Base-by-base conservation (phyloP, 2,888 invertebrate species). In the Clanis bilineata region DNA sequence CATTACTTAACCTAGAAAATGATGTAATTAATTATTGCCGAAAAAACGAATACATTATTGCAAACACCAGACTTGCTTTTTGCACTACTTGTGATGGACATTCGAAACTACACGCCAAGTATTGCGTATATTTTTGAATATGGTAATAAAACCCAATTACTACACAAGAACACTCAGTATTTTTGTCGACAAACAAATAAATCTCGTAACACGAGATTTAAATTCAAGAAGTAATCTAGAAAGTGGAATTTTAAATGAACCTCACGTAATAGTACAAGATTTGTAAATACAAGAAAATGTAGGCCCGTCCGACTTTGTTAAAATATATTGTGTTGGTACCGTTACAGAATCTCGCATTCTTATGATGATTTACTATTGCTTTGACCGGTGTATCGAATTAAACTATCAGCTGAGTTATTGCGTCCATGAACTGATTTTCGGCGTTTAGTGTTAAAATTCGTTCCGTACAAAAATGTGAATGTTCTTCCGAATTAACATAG, bases 151-250 rank as follows among this genome's bases (percentile, higher is more conserved):
- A 10, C 28, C 51, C 32, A 51, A 51, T 51, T 51, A 51, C 56
- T 44, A n/a, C 59, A 59, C 43, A 56, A 51, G 3, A 38, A 45
- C 28, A 55, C 25, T 56, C 56, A 44, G 32, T 56, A 56, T 45
- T 65, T 60, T 63, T 62, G 12, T 23, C 23, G 44, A 59, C 60
- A 68, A 63, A 63, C 44, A 63, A 59, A 65, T 64, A 75, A 71
- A 74, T 71, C 71, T 73, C 80, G 84, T 78, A 83, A 84, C 68
- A 54, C 47, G 55, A 73, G 61, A 77, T 85, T 86, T 72, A 77
- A 76, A 86, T 87, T 83, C 87, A 81, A 77, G 74, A 76, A 71
- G 75, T 70, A 67, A 62, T 71, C 72, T 82, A 80, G 85, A 87
- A 85, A 88, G 86, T 75, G 72, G 68, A 73, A 74, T 76, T 62